Evolutionary conservation across 2,888 invertebrate species (phyloP).

Genomic region (Isoperla grammatica): DNA sequence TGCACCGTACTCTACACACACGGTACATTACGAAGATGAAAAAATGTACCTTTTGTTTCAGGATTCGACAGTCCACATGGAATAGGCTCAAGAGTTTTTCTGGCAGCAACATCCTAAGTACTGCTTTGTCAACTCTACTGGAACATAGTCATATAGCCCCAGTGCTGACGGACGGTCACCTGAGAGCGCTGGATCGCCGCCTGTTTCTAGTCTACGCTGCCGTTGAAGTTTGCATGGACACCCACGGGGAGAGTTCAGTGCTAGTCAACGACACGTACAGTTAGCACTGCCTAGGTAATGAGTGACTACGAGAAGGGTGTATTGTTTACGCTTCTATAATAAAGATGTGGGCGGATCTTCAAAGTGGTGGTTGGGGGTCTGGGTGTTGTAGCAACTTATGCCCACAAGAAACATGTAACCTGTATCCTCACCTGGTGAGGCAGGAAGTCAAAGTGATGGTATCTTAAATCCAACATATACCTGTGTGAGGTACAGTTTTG

Average conservation of each 20-base stretch:
- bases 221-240: slow-evolving; percentile 64
- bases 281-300: not conserved
- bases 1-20: too few relatives aligned
- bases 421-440: too few relatives aligned
- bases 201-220: slow-evolving; percentile 68
- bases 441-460: too few relatives aligned
- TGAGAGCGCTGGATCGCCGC: slow-evolving; percentile 69
- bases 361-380: too few relatives aligned
- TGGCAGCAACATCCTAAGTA: slow-evolving; percentile 60
- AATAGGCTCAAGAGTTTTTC: slow-evolving; percentile 62
- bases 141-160: slow-evolving; percentile 43
- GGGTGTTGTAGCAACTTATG: too few relatives aligned
- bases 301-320: not conserved
- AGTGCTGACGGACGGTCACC: slow-evolving; percentile 65
- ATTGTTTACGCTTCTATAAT: not conserved
- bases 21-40: too few relatives aligned
- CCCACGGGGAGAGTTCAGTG: not conserved
- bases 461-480: too few relatives aligned
- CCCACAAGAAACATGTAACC: too few relatives aligned
- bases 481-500: too few relatives aligned
- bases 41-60: slow-evolving; percentile 39
- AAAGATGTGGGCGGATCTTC: not conserved
- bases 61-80: slow-evolving; percentile 67
- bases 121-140: slow-evolving; percentile 50
- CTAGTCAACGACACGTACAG: slow-evolving; percentile 6